Evolutionary conservation across 1,140 invertebrate species (phyloP).

Genomic region (Hycleus phaleratus): DNA sequence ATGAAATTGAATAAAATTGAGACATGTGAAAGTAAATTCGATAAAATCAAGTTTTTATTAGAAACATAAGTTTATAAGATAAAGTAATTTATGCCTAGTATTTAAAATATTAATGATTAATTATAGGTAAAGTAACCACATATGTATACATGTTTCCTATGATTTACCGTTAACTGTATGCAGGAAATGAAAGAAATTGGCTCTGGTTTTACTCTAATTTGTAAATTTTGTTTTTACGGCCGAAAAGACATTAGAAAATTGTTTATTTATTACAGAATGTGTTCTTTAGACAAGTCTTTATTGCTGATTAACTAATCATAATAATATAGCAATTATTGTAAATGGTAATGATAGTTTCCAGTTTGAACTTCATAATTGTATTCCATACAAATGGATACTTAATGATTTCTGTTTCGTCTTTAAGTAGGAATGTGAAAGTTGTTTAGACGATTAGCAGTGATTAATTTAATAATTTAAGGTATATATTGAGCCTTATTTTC

Average conservation of each 20-base stretch:
- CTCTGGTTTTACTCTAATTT: conserved; percentile 25
- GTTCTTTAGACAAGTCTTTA: background rate
- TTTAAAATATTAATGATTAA: conserved; percentile 34
- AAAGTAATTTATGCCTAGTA: conserved; percentile 36
- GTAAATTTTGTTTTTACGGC: background rate
- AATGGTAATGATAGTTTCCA: background rate
- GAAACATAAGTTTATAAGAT: conserved; percentile 22
- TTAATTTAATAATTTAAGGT: background rate
- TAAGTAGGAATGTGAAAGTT: too few relatives aligned
- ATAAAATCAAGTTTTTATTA: conserved; percentile 22
- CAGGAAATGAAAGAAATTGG: conserved; percentile 16
- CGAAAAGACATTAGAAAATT: conserved; percentile 5
- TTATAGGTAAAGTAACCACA: conserved; percentile 26
- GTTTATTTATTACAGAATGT: background rate
- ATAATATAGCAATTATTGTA: background rate
- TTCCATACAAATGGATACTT: background rate
- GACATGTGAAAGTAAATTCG: conserved; percentile 7
- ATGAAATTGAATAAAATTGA: background rate
- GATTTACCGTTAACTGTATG: conserved; percentile 30
- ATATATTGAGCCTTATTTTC: too few relatives aligned
- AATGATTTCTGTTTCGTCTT: too few relatives aligned
- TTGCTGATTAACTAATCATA: background rate
- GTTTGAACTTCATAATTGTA: background rate
- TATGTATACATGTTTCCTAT: conserved; percentile 34
- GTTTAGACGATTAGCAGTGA: too few relatives aligned